These are phyloP conservation scores for Nothocercus julius DNA, from an alignment of 2,113 vertebrate genomes.

Conservation along the genomic window DNA sequence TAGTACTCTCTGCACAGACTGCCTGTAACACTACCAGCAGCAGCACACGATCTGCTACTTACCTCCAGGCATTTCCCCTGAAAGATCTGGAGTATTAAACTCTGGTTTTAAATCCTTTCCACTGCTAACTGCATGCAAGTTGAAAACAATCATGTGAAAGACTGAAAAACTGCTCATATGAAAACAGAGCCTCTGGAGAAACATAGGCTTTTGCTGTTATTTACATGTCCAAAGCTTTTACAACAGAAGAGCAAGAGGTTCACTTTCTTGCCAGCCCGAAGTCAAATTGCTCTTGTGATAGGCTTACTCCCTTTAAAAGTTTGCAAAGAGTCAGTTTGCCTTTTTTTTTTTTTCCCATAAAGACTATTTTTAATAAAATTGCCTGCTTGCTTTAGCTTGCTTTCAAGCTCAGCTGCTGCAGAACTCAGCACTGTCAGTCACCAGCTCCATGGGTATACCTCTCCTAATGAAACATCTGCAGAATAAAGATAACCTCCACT, in stretches of 20 bases:
- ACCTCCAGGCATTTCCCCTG: background rate
- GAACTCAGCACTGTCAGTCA: background rate
- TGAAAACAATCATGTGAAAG: background rate
- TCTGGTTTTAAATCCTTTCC: constrained; percentile 26
- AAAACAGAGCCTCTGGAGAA: background rate
- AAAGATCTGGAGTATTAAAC: background rate
- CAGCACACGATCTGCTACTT: background rate
- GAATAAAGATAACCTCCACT: background rate
- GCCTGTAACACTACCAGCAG: background rate
- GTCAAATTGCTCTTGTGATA: background rate
- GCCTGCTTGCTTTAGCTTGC: background rate
- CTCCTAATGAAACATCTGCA: background rate
- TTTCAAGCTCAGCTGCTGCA: background rate
- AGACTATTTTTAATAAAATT: background rate
- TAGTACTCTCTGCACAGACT: background rate
- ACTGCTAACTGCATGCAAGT: background rate
- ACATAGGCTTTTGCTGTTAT: background rate
- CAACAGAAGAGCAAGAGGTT: background rate
- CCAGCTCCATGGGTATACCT: background rate
- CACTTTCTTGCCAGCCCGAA: background rate
- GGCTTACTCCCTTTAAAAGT: background rate
- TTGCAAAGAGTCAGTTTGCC: background rate
- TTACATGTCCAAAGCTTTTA: background rate
- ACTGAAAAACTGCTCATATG: background rate
- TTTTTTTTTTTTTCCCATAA: background rate